A percentile compares a stretch with the other conserved stretches of the same genome.
Conservation (phyloP, 2,797 vertebrate species). For the Lemur catta region DNA sequence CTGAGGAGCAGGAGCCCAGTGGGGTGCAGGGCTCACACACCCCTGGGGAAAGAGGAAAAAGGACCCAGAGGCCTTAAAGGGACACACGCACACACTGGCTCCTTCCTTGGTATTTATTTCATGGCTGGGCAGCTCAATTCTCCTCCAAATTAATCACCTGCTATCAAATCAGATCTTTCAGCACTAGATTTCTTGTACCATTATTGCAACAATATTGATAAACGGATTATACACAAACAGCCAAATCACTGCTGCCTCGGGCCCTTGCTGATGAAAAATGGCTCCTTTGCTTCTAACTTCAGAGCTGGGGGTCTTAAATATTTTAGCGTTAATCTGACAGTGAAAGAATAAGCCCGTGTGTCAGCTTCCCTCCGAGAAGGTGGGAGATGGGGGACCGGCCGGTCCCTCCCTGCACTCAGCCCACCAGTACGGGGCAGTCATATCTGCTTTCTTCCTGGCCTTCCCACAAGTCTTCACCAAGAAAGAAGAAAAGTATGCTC, state of each 20-base stretch:
- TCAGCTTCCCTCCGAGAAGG: not conserved
- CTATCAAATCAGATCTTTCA: slow-evolving; percentile 78
- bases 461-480: not conserved
- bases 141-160: slow-evolving; percentile 80
- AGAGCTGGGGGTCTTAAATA: slow-evolving; percentile 51
- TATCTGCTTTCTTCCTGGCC: not conserved
- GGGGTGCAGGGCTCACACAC: slow-evolving; percentile 37
- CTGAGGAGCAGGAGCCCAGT: slow-evolving; percentile 44
- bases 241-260: slow-evolving; percentile 48
- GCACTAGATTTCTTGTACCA: slow-evolving; percentile 75
- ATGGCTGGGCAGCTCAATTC: slow-evolving; percentile 73
- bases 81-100: not conserved
- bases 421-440: not conserved
- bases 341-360: not conserved
- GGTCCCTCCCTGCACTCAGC: not conserved
- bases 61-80: not conserved
- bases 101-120: slow-evolving; percentile 62
- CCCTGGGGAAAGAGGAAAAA: not conserved
- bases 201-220: slow-evolving; percentile 73
- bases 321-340: slow-evolving; percentile 59
- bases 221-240: slow-evolving; percentile 74
- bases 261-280: slow-evolving; percentile 59
- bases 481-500: not conserved
- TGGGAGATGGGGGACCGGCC: not conserved
- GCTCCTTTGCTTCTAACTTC: not conserved